Percentiles rank a stretch among this genome's conserved stretches.
phyloP scores from a whole-genome alignment of 1,140 invertebrate genomes.

The Linepithema humile region DNA sequence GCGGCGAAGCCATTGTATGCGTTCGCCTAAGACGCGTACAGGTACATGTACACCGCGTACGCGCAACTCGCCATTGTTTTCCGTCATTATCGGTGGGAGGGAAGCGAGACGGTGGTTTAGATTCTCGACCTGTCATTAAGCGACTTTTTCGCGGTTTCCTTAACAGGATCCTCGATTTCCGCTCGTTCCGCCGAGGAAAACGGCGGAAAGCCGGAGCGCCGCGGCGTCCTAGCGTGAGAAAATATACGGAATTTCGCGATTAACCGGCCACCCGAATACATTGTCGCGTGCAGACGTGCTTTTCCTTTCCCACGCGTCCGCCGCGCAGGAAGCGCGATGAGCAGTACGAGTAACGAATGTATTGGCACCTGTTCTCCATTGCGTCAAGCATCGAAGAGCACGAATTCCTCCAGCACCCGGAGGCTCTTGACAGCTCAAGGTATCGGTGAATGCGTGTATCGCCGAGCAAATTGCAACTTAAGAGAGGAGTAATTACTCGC shows the following conservation, averaged over 20 bases:
- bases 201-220: slow-evolving; percentile 66
- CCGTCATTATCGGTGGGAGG: slow-evolving; percentile 69
- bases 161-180: slow-evolving; percentile 72
- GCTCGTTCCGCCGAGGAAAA: slow-evolving; percentile 42
- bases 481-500: slow-evolving; percentile 34
- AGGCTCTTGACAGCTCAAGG: slow-evolving; percentile 34
- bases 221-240: slow-evolving; percentile 76
- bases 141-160: slow-evolving; percentile 75
- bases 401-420: slow-evolving; percentile 39
- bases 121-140: slow-evolving; percentile 79
- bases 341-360: slow-evolving; percentile 47
- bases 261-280: slow-evolving; percentile 19
- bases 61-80: slow-evolving; percentile 77
- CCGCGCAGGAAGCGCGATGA: slow-evolving; percentile 50
- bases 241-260: slow-evolving; percentile 70
- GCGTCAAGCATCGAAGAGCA: slow-evolving; percentile 55
- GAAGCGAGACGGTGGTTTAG: slow-evolving; percentile 73
- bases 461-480: slow-evolving; percentile 13
- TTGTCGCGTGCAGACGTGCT: slow-evolving; percentile 54
- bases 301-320: slow-evolving; percentile 49
- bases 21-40: slow-evolving; percentile 43
- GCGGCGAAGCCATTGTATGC: slow-evolving; percentile 74
- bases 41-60: slow-evolving; percentile 23
- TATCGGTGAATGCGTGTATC: slow-evolving; percentile 20
- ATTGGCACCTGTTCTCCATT: slow-evolving; percentile 64